A percentile compares a stretch with the other conserved stretches of the same genome.
phyloP scores from a whole-genome alignment of 2,888 invertebrate genomes.

The Polyploca ridens region DNA sequence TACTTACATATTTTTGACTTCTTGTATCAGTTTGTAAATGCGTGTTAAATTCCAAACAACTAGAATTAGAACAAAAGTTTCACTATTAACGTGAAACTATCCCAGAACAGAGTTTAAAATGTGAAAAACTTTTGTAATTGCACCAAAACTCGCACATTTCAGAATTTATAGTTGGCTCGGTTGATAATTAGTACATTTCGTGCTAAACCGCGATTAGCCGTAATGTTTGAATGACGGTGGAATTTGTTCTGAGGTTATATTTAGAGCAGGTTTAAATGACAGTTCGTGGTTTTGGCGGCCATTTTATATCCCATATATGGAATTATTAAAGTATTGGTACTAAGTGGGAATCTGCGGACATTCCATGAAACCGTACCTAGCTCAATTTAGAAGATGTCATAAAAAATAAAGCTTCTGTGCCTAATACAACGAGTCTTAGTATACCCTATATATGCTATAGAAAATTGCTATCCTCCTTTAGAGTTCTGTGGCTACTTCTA shows the following conservation, averaged over 20 bases:
- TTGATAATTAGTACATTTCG: slow-evolving; percentile 41
- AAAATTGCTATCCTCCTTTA: too few relatives aligned
- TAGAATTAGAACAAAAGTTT: slow-evolving; percentile 9
- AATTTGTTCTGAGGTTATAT: slow-evolving; percentile 20
- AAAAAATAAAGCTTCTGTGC: too few relatives aligned
- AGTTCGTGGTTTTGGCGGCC: slow-evolving; percentile 6
- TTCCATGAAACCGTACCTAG: background rate
- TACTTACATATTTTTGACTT: background rate
- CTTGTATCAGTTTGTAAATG: background rate
- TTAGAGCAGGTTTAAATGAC: slow-evolving; percentile 13
- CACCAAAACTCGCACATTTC: slow-evolving; percentile 7
- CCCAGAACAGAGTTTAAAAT: slow-evolving; percentile 8
- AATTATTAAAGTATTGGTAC: background rate
- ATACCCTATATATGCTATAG: too few relatives aligned
- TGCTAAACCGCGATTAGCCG: slow-evolving; percentile 32
- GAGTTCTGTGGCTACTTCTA: too few relatives aligned
- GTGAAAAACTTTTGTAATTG: slow-evolving; percentile 14
- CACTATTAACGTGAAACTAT: slow-evolving; percentile 10
- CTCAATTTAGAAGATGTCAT: background rate
- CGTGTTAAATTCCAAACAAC: background rate
- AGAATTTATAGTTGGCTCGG: background rate
- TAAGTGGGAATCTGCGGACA: background rate
- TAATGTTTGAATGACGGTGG: slow-evolving; percentile 13
- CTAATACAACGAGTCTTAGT: too few relatives aligned
- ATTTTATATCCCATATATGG: slow-evolving; percentile 3